A percentile compares a stretch with the other conserved stretches of the same genome.
These are phyloP conservation scores for Morpho helenor DNA, from an alignment of 2,888 invertebrate species.

Conservation along the genomic window DNA sequence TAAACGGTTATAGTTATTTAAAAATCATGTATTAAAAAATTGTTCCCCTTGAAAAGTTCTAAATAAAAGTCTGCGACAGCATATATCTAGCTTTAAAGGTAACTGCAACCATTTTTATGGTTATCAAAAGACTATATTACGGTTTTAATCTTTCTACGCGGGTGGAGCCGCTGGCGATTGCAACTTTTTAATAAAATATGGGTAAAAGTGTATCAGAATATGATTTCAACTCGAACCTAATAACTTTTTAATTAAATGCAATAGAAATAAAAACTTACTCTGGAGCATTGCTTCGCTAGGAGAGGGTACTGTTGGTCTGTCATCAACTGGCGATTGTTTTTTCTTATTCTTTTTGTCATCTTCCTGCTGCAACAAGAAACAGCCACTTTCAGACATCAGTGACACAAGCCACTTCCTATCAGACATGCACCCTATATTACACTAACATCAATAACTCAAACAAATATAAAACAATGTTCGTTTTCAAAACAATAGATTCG, in stretches of 20 bases:
- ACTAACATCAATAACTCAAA: constrained; percentile 5
- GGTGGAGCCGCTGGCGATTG: too few relatives aligned
- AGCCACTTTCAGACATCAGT: constrained; percentile 30
- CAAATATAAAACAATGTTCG: constrained; percentile 13
- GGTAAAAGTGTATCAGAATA: not conserved
- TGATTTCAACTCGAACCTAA: not conserved
- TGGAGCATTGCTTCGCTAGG: constrained; percentile 76
- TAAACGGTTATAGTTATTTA: too few relatives aligned
- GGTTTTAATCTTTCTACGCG: too few relatives aligned
- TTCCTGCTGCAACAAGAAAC: constrained; percentile 60
- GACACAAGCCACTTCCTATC: constrained; percentile 24
- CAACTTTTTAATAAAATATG: too few relatives aligned
- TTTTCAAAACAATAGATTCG: constrained; percentile 39
- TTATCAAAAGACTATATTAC: too few relatives aligned
- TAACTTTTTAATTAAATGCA: not conserved
- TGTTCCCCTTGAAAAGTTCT: too few relatives aligned
- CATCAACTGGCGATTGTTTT: constrained; percentile 68
- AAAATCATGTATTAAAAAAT: too few relatives aligned
- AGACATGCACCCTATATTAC: constrained; percentile 48
- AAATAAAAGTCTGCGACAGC: too few relatives aligned
- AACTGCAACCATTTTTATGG: too few relatives aligned
- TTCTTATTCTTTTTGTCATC: constrained; percentile 74
- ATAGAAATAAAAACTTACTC: constrained; percentile 48
- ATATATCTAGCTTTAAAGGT: too few relatives aligned
- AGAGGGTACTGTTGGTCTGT: constrained; percentile 66